Evolutionary conservation across 2,888 invertebrate species (phyloP), one percentile per base, ranked within the genome.

Genomic region (Trissolcus japonicus): DNA sequence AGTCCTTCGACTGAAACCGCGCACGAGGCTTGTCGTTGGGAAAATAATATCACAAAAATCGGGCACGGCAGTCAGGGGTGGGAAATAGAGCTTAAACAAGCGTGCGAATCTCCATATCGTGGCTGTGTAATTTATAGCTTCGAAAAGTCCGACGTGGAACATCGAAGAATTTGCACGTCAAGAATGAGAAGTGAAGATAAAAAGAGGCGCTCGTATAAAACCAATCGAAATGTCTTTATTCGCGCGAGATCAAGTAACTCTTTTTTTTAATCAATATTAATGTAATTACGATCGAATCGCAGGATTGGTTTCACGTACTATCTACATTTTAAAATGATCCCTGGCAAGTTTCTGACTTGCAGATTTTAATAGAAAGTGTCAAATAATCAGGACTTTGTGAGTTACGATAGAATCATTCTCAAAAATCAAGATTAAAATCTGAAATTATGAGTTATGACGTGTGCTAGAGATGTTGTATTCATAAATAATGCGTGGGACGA

Each of bases 51-150:
- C 68, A 60, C 63, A 75, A 75, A 76, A 69, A 76, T 66, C 56
- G 61, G 53, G 43, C 48, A 62, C 74, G 61, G 50, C 40, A 35
- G 19, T 57, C 53, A 59, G 41, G n/a, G 62, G 46, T 40, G 57
- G 48, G 46, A 68, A 68, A 68, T 68, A 75, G 35, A 61, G 61
- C 69, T 69, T 69, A 76, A 76, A 69, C 76, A 69, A 76, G 71
- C 76, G 62, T 62, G 67, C 62, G 71, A 76, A 76, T 76, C 72
- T 76, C 71, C 72, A 71, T 67, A 76, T 76, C 69, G 75, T 56
- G 73, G 55, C 61, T 66, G 9, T 14, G 67, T 68, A 75, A 75
- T 75, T 75, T 75, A 75, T 75, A 51, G 75, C 55, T 14, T 50
- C 40, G 29, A 17, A 21, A 17, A 68, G 51, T 60, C 51, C 69